Evolutionary conservation across 2,113 vertebrate species (phyloP), one percentile per base, ranked within the genome.

Genomic region (Campylorhamphus procurvoides): DNA sequence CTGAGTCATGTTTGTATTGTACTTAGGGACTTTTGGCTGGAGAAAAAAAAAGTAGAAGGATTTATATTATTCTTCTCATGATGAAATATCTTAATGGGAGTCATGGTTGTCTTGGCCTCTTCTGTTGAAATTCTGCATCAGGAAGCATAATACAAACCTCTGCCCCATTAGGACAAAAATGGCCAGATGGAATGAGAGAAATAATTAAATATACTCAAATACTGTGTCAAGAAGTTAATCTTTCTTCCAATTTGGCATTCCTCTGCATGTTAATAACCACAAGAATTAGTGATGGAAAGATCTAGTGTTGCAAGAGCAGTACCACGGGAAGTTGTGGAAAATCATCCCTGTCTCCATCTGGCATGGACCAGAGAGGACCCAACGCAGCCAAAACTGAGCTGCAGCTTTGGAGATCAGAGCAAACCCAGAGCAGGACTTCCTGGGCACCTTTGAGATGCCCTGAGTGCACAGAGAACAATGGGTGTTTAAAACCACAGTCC

Each of bases 281-380:
- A 97, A 42, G 92, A 95, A 96, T 93, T 87, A 93, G 93, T 29
- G 86, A 79, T 92, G 94, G 94, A 58, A 94, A 94, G 88, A 94
- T 39, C 47, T 33, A 39, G 40, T 94, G 93, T 96, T 91, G 94
- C 96, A 97, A 95, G 86, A 95, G 55, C 90, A 78, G 85, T 37
- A 44, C 60, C 73, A 66, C 50, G 94, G 93, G 69, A 67, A 94
- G 80, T 59, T 71, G 49, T 67, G 80, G 94, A 87, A 87, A 94
- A 94, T 89, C 46, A 19, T 86, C 63, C 66, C n/a, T 82, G 81
- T 63, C 67, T 75, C 86, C 73, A 55, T 87, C 83, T 66, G 86
- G 88, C 73, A 76, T 46, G 44, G 3, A 74, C 63, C 55, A 84
- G 71, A 72, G 75, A 55, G 64, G 47, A 46, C 0, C 0, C 7